Evolutionary conservation across 2,113 vertebrate genomes (phyloP), one percentile per base, ranked within the genome.

Genomic region (Aepyceros melampus): DNA sequence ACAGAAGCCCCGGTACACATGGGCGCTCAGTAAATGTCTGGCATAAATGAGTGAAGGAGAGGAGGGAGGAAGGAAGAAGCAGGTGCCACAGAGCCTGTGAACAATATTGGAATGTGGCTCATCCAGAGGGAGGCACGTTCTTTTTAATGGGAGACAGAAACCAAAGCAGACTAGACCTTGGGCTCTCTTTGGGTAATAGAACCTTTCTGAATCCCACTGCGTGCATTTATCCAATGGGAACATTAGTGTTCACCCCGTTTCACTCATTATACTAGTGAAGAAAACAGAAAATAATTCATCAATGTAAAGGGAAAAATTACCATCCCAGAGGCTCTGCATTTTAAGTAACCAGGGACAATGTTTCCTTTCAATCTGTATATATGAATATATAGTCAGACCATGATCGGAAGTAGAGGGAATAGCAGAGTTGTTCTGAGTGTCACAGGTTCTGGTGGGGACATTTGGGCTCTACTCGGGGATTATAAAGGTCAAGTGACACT

Each of bases 1-100:
- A 14, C 6, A 2, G 71, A 27, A 43, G 17, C 4, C 6, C 3
- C 14, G 5, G 23, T 6, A n/a, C 12, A 19, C 0, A 9, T 2
- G 0, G 56, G 19, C 2, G 29, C 25, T 58, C 36, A 45, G 19
- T 60, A 83, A 47, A 27, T 10, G 13, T 6, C 4, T 6, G 25
- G 49, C 5, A 11, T 7, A 14, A 67, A 25, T 2, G 45, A 58
- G 43, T 1, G 19, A 33, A 25, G 9, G 79, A 4, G 8, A 21
- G 51, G 64, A 8, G 31, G 49, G 14, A 8, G 25, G 40, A 15
- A 27, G 40, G 79, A 12, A 47, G 51, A 11, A 21, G 51, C 3
- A 6, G 4, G 23, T 31, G 11, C 49, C 6, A 9, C 6, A 4
- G 29, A 31, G 15, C 27, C 31, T 21, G 17, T 3, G 12, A 4